Conservation (phyloP, 2,888 invertebrate genomes). For the Sphinx pinastri region DNA sequence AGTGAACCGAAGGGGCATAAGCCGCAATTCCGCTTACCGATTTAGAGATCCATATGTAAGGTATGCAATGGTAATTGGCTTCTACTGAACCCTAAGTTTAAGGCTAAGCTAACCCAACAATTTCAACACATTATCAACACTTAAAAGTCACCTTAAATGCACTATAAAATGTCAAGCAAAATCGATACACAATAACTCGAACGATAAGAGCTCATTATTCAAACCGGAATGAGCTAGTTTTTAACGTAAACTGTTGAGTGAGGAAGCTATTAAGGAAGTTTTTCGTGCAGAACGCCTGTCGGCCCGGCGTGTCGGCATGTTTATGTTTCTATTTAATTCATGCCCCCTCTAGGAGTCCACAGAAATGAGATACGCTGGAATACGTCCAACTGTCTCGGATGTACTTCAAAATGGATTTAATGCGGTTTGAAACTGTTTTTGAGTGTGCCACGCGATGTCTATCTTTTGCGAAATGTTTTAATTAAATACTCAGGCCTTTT, state of each 20-base stretch:
- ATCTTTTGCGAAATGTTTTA: constrained; percentile 22
- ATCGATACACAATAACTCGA: constrained; percentile 12
- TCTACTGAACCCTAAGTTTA: no score
- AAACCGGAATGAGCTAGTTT: constrained; percentile 11
- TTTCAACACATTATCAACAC: no score
- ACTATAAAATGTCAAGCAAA: background rate
- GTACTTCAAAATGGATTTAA: constrained; percentile 23
- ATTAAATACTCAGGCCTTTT: constrained; percentile 20
- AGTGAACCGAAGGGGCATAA: no score
- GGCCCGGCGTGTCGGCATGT: constrained; percentile 38
- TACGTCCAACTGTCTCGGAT: constrained; percentile 47
- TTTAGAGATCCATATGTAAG: no score
- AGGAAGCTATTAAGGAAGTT: constrained; percentile 29
- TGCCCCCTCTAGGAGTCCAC: constrained; percentile 40
- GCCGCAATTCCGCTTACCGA: no score
- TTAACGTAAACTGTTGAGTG: constrained; percentile 2
- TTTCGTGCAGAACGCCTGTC: constrained; percentile 36
- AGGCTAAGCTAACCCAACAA: no score
- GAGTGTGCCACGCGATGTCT: constrained; percentile 16
- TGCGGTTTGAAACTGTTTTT: constrained; percentile 25
- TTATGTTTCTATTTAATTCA: constrained; percentile 55
- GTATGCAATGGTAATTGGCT: no score
- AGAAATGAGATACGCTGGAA: constrained; percentile 53
- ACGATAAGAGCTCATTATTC: constrained; percentile 13
- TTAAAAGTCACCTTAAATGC: background rate